Evolutionary conservation across 2,888 invertebrate genomes (phyloP).

Genomic region (Eumerus sabulonum): DNA sequence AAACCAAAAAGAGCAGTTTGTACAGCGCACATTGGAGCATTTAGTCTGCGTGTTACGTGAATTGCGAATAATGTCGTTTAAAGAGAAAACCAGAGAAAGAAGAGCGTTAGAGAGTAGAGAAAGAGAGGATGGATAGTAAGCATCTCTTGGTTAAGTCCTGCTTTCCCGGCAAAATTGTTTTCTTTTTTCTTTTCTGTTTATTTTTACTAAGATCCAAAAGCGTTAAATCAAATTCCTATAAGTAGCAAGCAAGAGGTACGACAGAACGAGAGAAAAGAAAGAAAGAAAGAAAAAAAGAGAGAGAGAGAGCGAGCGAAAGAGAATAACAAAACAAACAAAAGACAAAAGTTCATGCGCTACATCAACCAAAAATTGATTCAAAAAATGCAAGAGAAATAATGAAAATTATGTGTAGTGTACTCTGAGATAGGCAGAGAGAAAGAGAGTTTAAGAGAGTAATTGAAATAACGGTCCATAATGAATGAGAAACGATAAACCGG

Average conservation of each 20-base stretch:
- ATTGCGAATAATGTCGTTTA: neutral
- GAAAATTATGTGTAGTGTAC: constrained; percentile 46
- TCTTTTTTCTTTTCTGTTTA: constrained; percentile 16
- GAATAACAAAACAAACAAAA: constrained; percentile 22
- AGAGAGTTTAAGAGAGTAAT: constrained; percentile 33
- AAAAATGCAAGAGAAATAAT: constrained; percentile 4
- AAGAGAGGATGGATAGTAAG: neutral
- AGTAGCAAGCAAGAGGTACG: constrained; percentile 47
- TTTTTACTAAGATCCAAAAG: constrained; percentile 31
- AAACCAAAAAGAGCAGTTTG: constrained; percentile 31
- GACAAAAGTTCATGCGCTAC: constrained; percentile 51
- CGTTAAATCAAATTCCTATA: constrained; percentile 24
- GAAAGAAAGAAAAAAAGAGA: constrained; percentile 23
- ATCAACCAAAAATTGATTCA: constrained; percentile 25
- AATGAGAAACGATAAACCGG: constrained; percentile 20
- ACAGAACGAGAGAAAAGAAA: constrained; percentile 16
- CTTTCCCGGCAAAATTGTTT: constrained; percentile 76
- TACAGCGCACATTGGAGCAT: constrained; percentile 25
- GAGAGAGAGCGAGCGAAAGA: constrained; percentile 28
- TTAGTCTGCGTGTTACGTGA: constrained; percentile 28
- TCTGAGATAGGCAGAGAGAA: constrained; percentile 42
- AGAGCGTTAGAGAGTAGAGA: constrained; percentile 10
- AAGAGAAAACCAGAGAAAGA: constrained; percentile 7
- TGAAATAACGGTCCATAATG: constrained; percentile 2
- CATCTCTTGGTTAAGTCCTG: constrained; percentile 75